Evolutionary conservation across 2,113 vertebrate genomes (phyloP), one percentile per base, ranked within the genome.

Genomic region (Pampusana beccarii): DNA sequence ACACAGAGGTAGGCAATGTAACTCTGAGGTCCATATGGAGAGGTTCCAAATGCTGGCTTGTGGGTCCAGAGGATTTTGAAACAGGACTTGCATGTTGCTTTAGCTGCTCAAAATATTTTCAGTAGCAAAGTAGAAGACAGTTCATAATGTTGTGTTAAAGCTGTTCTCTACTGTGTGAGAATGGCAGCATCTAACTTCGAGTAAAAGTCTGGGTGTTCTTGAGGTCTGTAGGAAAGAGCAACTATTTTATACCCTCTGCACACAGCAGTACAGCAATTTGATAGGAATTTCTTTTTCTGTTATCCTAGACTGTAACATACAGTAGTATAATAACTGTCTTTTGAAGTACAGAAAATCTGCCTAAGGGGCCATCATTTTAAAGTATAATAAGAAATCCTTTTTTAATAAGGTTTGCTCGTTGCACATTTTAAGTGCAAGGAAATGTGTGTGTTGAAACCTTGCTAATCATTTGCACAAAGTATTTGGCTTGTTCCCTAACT

Each of bases 381-480:
- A 91, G 70, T 74, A 88, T 79, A 85, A 17, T 72, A 29, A 31
- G 40, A 86, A 89, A 88, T 92, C 65, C 77, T 81, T 48, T 75
- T 92, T 95, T 95, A 95, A 94, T 84, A 65, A 91, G 65, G 80
- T 64, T 82, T 70, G 20, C 50, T 95, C 61, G 44, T 74, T 84
- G 69, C 61, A 53, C 36, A 1, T 92, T 78, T 64, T 56, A 80
- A 88, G 72, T 81, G 88, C 82, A 80, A 90, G 56, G 92, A 80
- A 86, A 46, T 57, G 50, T 13, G 25, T 34, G 31, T 87, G 77
- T 40, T 80, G 65, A 94, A 93, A 92, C 61, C 61, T 91, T 61
- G 73, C 58, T 95, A 95, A 96, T 90, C 73, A 84, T 96, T 96
- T 96, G 86, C 77, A 80, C 80, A 36, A 64, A 93, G 66, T 81